phyloP scores from a whole-genome alignment of 2,888 invertebrate species.

The Seladonia tumulorum region DNA sequence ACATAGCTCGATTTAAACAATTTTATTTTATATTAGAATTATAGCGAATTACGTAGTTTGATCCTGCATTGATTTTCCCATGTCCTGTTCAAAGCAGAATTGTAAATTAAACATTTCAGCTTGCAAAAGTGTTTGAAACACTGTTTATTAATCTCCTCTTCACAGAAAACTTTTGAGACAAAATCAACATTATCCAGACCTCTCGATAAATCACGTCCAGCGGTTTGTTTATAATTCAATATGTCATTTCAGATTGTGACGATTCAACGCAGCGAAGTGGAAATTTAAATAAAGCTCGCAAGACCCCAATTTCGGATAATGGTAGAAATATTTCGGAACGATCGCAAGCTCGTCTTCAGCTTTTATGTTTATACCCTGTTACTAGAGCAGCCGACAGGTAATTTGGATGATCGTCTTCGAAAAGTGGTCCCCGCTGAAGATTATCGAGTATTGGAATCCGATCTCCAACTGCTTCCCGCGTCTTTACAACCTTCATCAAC shows the following conservation, averaged over 20 bases:
- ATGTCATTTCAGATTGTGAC: too few relatives aligned
- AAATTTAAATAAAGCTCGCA: background rate
- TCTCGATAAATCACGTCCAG: background rate
- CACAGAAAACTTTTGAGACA: too few relatives aligned
- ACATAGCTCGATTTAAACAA: too few relatives aligned
- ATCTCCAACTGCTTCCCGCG: background rate
- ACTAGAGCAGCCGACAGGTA: constrained; percentile 20
- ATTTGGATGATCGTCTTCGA: constrained; percentile 27
- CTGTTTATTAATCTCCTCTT: too few relatives aligned
- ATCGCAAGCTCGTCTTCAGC: background rate
- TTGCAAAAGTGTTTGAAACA: too few relatives aligned
- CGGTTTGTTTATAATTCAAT: background rate
- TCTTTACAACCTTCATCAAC: background rate
- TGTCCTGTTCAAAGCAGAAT: too few relatives aligned
- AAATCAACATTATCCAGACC: too few relatives aligned
- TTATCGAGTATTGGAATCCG: constrained; percentile 27
- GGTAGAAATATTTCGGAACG: constrained; percentile 17
- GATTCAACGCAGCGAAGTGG: background rate
- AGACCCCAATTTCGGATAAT: background rate
- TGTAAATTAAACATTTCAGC: too few relatives aligned
- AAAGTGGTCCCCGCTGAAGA: constrained; percentile 1
- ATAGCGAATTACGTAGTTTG: too few relatives aligned
- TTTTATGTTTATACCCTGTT: constrained; percentile 23
- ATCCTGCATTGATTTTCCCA: too few relatives aligned
- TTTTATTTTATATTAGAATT: too few relatives aligned